Percentiles rank a stretch among this genome's conserved stretches.
Conservation (phyloP, 2,888 invertebrate genomes). For the Hirtodrosophila alboralis region DNA sequence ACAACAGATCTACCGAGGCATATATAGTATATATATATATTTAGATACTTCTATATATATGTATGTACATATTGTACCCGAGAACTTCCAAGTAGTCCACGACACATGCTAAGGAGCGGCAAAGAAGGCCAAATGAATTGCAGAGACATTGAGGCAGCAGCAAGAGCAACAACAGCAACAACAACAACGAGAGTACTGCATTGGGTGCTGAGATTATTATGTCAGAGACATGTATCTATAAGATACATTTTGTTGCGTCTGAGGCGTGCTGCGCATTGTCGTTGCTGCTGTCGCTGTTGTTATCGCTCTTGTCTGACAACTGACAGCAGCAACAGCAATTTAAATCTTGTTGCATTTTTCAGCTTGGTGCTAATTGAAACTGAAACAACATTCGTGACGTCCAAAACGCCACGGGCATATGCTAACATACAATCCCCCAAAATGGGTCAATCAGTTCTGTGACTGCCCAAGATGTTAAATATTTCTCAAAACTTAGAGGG, state of each 20-base stretch:
- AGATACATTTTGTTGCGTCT: constrained; percentile 65
- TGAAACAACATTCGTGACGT: constrained; percentile 15
- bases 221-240: constrained; percentile 66
- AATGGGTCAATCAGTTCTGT: constrained; percentile 46
- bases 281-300: constrained; percentile 50
- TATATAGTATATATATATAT: constrained; percentile 3
- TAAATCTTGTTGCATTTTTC: constrained; percentile 74
- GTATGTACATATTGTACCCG: background rate
- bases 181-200: constrained; percentile 16
- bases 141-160: constrained; percentile 56
- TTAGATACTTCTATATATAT: background rate
- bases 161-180: constrained; percentile 14
- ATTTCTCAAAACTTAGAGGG: too few species aligned
- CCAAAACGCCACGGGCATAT: constrained; percentile 6
- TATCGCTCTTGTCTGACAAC: constrained; percentile 72
- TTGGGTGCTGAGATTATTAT: constrained; percentile 57
- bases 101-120: constrained; percentile 31
- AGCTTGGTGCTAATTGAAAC: constrained; percentile 52
- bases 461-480: background rate
- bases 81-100: constrained; percentile 33
- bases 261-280: constrained; percentile 37
- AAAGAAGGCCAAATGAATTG: constrained; percentile 36
- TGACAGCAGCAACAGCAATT: constrained; percentile 82
- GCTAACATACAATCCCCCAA: constrained; percentile 6
- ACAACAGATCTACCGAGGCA: constrained; percentile 17